Base-by-base conservation (phyloP, 2,888 invertebrate species). In the Nomada lathburiana region DNA sequence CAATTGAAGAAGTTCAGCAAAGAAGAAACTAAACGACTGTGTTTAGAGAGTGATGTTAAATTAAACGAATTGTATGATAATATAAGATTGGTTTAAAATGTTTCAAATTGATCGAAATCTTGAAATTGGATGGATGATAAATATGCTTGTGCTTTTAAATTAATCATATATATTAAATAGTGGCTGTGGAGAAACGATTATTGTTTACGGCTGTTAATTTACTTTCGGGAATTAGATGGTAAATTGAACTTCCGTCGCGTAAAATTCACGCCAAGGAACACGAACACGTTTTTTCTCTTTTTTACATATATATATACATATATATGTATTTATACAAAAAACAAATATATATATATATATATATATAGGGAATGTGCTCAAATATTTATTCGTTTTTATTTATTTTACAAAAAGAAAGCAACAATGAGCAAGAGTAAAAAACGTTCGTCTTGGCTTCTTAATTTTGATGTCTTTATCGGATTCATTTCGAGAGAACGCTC, bases 311-410 rank as follows among this genome's bases (percentile, higher is more conserved):
- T 36, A 36, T 36, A 36, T 36, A 36, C 7, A 36, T 36, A 9
- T 36, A 9, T 36, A 9, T 36, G 7, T 36, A 0, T 36, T 7
- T 36, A 36, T 7, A 7, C 0, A 36, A 36, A 36, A 36, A 36
- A 36, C n/a, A n/a, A n/a, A 0, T 7, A 36, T 64, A 23, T 23
- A 59, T 13, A 44, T 29, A 0, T 7, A 36, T 64, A 23, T 23
- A 59, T 13, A 44, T 29, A n/a, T 53, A 52, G 78, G 72, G 67
- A 76, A 69, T 59, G 67, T 75, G 83, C 76, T 87, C 80, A 85
- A 87, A 80, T 87, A 87, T 87, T 87, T 87, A 87, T 87, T 87
- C 80, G 73, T 83, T 73, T 87, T 62, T 87, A 87, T 87, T 87
- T 87, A 87, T 87, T 87, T 71, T 80, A 82, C 75, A 74, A 57